phyloP scores from a whole-genome alignment of 2,113 vertebrate genomes.

The Zapus hudsonius region DNA sequence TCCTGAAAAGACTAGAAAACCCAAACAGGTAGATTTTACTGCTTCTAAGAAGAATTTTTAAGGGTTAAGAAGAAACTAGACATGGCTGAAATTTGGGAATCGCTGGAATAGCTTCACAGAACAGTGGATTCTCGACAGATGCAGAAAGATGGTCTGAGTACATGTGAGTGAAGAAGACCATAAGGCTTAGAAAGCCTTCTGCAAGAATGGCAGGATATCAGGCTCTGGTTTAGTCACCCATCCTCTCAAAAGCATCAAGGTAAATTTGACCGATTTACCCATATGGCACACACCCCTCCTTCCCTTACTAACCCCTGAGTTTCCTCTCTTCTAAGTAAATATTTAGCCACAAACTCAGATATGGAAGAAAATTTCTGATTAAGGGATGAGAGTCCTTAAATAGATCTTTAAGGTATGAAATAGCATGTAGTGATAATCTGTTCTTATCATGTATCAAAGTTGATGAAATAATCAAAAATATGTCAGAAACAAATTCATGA shows the following conservation, averaged over 20 bases:
- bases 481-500: background rate
- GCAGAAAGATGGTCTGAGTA: background rate
- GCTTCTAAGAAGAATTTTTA: background rate
- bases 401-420: background rate
- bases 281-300: fast-evolving
- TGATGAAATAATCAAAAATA: background rate
- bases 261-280: background rate
- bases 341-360: background rate
- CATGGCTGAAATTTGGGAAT: background rate
- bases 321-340: background rate
- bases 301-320: background rate
- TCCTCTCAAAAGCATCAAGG: fast-evolving
- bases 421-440: background rate
- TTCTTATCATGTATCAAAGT: background rate
- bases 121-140: too few species aligned
- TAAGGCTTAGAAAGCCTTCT: too few species aligned
- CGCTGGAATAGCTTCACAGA: background rate
- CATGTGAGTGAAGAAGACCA: fast-evolving
- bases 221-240: fast-evolving
- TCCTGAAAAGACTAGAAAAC: background rate
- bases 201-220: fast-evolving
- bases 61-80: background rate
- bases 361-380: background rate
- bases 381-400: background rate
- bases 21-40: background rate